These are phyloP conservation scores for Sarcoramphus papa DNA, from an alignment of 2,797 vertebrate species.

Conservation along the genomic window DNA sequence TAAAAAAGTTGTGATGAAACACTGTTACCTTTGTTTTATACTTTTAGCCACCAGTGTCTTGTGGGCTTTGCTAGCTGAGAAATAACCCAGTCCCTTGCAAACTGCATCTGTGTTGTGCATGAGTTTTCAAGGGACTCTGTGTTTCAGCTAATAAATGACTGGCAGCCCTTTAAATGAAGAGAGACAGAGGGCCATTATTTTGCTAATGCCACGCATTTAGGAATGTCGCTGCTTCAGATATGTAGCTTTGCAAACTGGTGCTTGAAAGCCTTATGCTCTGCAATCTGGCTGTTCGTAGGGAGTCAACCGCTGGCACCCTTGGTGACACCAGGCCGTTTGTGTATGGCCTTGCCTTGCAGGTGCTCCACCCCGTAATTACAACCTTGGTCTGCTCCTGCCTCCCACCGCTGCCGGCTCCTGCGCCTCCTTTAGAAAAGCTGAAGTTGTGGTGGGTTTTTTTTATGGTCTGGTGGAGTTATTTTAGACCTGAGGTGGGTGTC, in stretches of 20 bases:
- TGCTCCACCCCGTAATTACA: not conserved
- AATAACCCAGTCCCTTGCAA: not conserved
- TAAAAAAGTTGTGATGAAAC: conserved; percentile 17
- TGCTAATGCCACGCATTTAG: not conserved
- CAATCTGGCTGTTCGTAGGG: not conserved
- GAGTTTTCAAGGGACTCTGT: conserved; percentile 11
- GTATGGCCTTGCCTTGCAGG: not conserved
- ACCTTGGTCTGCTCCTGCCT: not conserved
- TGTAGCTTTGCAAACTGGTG: not conserved
- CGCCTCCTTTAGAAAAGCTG: not conserved
- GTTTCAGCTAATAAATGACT: conserved; percentile 19
- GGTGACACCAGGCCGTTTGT: rapidly evolving
- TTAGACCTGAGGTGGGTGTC: not conserved
- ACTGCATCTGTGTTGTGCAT: not conserved
- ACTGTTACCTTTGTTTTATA: conserved; percentile 28
- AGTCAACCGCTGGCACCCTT: not conserved
- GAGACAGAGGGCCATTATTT: conserved; percentile 39
- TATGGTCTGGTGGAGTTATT: not conserved
- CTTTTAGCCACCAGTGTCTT: not conserved
- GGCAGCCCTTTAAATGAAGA: not conserved
- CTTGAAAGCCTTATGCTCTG: not conserved
- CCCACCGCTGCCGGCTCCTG: not conserved
- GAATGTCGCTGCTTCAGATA: not conserved
- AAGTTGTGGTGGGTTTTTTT: not conserved
- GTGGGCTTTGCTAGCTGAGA: not conserved